Evolutionary conservation across 37 sponge, comb jelly and placozoan genomes (phyloP).

Genomic region (Hexactinellida sp.): DNA sequence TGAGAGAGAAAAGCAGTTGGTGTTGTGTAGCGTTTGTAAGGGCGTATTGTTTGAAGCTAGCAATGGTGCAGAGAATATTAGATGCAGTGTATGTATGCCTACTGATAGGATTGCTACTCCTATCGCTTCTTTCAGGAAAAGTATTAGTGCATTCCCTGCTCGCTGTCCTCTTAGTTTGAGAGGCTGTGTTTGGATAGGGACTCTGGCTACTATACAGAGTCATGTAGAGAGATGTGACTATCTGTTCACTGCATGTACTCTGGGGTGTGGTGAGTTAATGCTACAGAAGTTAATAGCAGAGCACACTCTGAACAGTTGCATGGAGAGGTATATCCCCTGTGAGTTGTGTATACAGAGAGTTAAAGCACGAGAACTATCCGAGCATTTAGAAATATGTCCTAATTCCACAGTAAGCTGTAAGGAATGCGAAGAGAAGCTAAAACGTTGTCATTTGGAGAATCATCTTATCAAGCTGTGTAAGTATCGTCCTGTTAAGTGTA

Average conservation of each 20-base stretch:
- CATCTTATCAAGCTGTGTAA: background rate
- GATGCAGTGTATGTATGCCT: background rate
- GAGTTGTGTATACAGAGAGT: background rate
- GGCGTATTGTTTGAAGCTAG: slow-evolving; percentile 5
- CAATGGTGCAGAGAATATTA: background rate
- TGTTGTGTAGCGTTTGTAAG: background rate
- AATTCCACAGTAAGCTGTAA: background rate
- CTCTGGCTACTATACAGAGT: background rate
- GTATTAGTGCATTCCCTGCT: background rate
- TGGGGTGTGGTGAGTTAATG: background rate
- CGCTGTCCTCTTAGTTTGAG: background rate
- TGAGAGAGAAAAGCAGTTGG: background rate
- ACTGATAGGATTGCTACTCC: background rate
- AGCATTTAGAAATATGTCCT: background rate
- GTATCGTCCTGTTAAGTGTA: background rate
- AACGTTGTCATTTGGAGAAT: background rate
- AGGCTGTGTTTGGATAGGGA: background rate
- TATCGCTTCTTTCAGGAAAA: background rate
- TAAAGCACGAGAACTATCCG: background rate
- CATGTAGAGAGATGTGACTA: background rate
- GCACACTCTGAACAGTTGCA: background rate
- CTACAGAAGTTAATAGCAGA: background rate
- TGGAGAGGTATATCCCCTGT: background rate
- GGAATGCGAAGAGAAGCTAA: background rate
- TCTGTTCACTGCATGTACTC: background rate